phyloP scores from a whole-genome alignment of 64 coral and sea anemone genomes.

The Trachythela sp. region DNA sequence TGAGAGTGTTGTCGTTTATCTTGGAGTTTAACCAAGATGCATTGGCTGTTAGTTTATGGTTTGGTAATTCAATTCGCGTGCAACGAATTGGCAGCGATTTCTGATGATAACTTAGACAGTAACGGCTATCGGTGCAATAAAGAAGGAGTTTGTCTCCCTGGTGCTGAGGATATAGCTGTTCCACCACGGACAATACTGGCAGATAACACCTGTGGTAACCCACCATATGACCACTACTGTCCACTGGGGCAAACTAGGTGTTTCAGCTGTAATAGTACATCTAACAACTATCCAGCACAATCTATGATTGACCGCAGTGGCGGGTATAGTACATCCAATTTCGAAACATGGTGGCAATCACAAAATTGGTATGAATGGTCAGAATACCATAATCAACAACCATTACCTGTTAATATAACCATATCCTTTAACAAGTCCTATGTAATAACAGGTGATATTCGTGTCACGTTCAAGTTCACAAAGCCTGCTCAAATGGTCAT shows the following conservation, averaged over 20 bases:
- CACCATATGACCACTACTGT: not conserved
- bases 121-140: not conserved
- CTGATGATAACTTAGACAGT: not conserved
- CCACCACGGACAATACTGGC: not conserved
- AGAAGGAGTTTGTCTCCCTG: not conserved
- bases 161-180: not conserved
- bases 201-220: not conserved
- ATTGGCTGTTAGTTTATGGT: not conserved
- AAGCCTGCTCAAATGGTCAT: constrained; percentile 72
- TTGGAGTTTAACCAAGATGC: not conserved
- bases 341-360: constrained; percentile 72
- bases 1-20: not conserved
- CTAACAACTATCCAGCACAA: not conserved
- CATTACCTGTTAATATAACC: constrained; percentile 61
- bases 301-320: not conserved
- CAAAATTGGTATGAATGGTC: constrained; percentile 54
- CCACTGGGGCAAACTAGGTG: not conserved
- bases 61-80: not conserved
- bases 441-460: constrained; percentile 58
- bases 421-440: constrained; percentile 87
- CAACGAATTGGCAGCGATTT: not conserved
- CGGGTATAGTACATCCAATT: not conserved
- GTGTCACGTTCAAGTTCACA: constrained; percentile 64
- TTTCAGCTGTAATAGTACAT: not conserved
- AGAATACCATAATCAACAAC: constrained; percentile 48